phyloP scores from a whole-genome alignment of 2,113 vertebrate species.

The Strix uralensis region DNA sequence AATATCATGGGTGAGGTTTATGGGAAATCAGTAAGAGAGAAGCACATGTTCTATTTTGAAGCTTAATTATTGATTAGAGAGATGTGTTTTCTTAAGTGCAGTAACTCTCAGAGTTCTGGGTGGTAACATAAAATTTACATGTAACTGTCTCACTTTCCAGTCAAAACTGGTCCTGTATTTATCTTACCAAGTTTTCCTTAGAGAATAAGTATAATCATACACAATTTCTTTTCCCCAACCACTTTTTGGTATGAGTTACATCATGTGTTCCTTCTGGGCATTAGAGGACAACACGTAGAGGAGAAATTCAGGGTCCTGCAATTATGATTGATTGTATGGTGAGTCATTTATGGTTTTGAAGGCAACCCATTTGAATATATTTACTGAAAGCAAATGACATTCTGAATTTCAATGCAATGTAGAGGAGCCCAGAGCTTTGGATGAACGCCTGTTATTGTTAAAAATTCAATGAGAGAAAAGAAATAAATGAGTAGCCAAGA shows the following conservation, averaged over 20 bases:
- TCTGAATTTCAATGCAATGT: constrained; percentile 53
- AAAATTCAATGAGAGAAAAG: constrained; percentile 48
- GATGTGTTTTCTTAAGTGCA: constrained; percentile 62
- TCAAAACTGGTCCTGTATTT: constrained; percentile 47
- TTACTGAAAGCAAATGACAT: constrained; percentile 55
- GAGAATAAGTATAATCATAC: background rate
- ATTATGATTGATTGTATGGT: constrained; percentile 58
- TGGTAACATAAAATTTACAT: constrained; percentile 56
- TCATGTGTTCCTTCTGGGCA: constrained; percentile 7
- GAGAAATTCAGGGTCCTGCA: constrained; percentile 17
- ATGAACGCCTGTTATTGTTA: constrained; percentile 43
- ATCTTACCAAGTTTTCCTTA: constrained; percentile 53
- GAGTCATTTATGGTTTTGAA: constrained; percentile 56
- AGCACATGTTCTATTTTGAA: constrained; percentile 58
- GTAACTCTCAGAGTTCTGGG: constrained; percentile 41
- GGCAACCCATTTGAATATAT: constrained; percentile 54
- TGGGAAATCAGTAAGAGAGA: constrained; percentile 51
- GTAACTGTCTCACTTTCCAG: constrained; percentile 40
- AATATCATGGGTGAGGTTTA: constrained; percentile 1
- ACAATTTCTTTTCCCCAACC: background rate
- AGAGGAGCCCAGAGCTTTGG: constrained; percentile 33
- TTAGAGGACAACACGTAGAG: constrained; percentile 7
- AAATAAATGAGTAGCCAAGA: constrained; percentile 52
- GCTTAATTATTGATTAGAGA: constrained; percentile 68
- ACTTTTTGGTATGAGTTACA: background rate